Evolutionary conservation across 2,888 invertebrate species (phyloP).

Genomic region (Hanleya hanleyi): DNA sequence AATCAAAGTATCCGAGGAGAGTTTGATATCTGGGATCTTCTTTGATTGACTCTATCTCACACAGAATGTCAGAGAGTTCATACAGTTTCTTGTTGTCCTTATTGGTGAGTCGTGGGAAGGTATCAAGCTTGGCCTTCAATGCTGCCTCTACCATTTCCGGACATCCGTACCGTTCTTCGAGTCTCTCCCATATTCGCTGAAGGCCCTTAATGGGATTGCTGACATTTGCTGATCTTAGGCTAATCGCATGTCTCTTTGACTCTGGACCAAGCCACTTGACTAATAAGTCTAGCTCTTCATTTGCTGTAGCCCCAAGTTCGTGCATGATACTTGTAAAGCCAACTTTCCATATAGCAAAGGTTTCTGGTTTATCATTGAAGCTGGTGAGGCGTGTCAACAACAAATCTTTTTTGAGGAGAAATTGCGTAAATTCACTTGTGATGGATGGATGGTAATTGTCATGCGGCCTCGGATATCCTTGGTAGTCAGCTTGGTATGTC

Average conservation of each 20-base stretch:
- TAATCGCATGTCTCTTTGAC: slow-evolving; percentile 22
- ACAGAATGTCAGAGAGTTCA: slow-evolving; percentile 16
- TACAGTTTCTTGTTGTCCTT: slow-evolving; percentile 21
- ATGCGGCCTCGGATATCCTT: too few species aligned
- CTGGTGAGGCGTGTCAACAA: too few species aligned
- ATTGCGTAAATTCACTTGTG: too few species aligned
- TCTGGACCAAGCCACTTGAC: slow-evolving; percentile 27
- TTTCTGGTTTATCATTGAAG: too few species aligned
- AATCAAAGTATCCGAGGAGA: slow-evolving; percentile 11
- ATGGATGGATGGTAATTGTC: too few species aligned
- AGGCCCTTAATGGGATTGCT: slow-evolving; percentile 21
- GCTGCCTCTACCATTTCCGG: slow-evolving; percentile 29
- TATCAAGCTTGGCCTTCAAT: slow-evolving; percentile 26
- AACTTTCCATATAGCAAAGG: too few species aligned
- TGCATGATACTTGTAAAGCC: too few species aligned
- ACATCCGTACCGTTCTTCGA: slow-evolving; percentile 33
- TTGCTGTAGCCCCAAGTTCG: too few species aligned
- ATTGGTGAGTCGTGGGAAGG: slow-evolving; percentile 32
- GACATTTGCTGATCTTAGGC: slow-evolving; percentile 29
- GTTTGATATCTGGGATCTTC: slow-evolving; percentile 22
- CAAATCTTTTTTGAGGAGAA: too few species aligned
- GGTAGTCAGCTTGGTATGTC: too few species aligned
- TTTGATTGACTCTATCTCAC: slow-evolving; percentile 32
- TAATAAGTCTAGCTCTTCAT: slow-evolving; percentile 24
- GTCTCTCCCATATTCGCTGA: slow-evolving; percentile 24